Evolutionary conservation across 2,113 vertebrate species (phyloP).

Genomic region (Pygoscelis adeliae): DNA sequence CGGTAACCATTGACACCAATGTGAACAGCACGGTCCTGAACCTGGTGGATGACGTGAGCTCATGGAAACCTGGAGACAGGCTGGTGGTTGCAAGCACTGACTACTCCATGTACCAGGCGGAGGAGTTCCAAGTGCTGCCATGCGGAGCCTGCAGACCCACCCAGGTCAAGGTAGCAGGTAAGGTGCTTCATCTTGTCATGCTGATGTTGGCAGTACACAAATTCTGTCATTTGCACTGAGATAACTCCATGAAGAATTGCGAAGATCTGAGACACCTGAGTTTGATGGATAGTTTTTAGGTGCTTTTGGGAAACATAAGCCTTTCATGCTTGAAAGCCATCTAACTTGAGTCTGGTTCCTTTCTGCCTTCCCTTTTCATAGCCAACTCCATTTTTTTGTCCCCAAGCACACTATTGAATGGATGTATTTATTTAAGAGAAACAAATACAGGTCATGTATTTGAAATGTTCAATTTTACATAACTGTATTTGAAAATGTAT

Average conservation of each 20-base stretch:
- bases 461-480: not conserved
- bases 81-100: constrained; percentile 83
- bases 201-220: not conserved
- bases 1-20: constrained; percentile 82
- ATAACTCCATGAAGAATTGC: not conserved
- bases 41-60: constrained; percentile 69
- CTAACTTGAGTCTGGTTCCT: not conserved
- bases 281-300: not conserved
- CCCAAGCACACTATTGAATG: not conserved
- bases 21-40: constrained; percentile 81
- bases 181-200: not conserved
- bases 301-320: not conserved
- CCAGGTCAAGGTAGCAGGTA: constrained; percentile 91
- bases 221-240: not conserved
- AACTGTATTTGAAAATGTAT: not conserved
- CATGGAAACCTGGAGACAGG: constrained; percentile 75
- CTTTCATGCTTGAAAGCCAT: not conserved
- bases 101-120: constrained; percentile 88
- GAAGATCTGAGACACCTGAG: not conserved
- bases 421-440: not conserved
- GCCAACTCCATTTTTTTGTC: not conserved
- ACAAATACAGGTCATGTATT: not conserved
- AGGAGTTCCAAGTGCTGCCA: constrained; percentile 80
- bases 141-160: constrained; percentile 78
- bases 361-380: not conserved